Evolutionary conservation across 2,113 vertebrate species (phyloP).

Genomic region (Alouatta palliata): DNA sequence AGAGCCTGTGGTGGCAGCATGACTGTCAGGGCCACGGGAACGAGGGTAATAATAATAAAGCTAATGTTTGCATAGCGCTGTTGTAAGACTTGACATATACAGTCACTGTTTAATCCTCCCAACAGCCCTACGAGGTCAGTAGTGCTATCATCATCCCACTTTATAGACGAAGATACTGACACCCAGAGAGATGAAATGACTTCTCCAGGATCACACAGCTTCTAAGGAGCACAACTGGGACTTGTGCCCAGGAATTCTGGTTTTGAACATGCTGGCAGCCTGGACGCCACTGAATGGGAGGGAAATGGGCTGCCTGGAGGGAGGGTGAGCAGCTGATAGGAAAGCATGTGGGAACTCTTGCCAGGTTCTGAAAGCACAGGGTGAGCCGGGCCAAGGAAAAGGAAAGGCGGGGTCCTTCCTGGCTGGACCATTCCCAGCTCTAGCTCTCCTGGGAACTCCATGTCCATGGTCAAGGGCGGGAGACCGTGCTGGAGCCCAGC

Average conservation of each 20-base stretch:
- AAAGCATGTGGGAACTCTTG: background rate
- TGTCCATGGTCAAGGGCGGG: background rate
- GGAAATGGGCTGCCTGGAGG: background rate
- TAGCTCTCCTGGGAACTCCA: background rate
- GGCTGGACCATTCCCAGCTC: background rate
- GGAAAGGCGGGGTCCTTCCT: background rate
- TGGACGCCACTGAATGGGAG: background rate
- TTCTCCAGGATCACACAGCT: background rate
- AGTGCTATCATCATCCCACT: background rate
- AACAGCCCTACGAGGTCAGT: fast-evolving
- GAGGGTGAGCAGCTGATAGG: background rate
- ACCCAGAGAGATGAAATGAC: background rate
- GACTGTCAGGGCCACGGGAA: background rate
- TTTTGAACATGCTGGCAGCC: background rate
- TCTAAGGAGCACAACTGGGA: background rate
- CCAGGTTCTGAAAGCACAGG: background rate
- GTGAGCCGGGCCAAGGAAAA: background rate
- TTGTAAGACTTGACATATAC: background rate
- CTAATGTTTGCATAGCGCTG: background rate
- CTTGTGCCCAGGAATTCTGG: background rate
- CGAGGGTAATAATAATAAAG: too few species aligned
- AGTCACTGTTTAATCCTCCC: background rate
- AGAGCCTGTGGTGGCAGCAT: background rate
- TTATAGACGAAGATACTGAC: background rate
- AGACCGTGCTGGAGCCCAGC: background rate